Conservation (phyloP, 2,888 invertebrate genomes). For the Tricholauxania praeusta region DNA sequence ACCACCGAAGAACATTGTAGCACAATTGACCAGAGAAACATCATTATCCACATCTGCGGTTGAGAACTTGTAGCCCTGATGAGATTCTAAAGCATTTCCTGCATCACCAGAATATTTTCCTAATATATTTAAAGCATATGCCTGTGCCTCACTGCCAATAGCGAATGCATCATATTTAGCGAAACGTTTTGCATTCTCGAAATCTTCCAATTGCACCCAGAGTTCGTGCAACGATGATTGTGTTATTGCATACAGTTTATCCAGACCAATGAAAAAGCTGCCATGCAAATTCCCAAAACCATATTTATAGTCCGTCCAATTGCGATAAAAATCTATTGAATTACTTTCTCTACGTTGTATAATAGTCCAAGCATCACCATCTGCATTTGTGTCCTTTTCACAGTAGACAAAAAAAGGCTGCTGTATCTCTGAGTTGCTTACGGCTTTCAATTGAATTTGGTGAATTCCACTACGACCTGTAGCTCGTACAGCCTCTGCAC, state of each 20-base stretch:
- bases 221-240: slow-evolving; percentile 20
- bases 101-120: background rate
- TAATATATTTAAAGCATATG: slow-evolving; percentile 23
- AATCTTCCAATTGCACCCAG: slow-evolving; percentile 28
- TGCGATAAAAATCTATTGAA: slow-evolving; percentile 22
- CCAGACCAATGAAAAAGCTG: slow-evolving; percentile 24
- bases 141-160: slow-evolving; percentile 23
- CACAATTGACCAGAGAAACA: too few relatives aligned
- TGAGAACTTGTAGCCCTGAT: too few relatives aligned
- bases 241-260: slow-evolving; percentile 19
- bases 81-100: background rate
- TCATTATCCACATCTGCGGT: too few relatives aligned
- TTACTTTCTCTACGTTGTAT: slow-evolving; percentile 29
- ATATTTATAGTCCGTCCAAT: slow-evolving; percentile 13
- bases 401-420: too few relatives aligned
- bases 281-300: slow-evolving; percentile 14
- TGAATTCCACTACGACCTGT: background rate
- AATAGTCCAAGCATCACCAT: background rate
- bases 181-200: slow-evolving; percentile 28
- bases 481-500: background rate
- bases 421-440: too few relatives aligned
- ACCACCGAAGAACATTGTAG: too few relatives aligned
- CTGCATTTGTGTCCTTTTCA: too few relatives aligned
- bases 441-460: background rate
- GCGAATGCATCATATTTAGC: slow-evolving; percentile 30